These are phyloP conservation scores for Lota lota DNA, from an alignment of 2,113 vertebrate genomes.

Conservation along the genomic window DNA sequence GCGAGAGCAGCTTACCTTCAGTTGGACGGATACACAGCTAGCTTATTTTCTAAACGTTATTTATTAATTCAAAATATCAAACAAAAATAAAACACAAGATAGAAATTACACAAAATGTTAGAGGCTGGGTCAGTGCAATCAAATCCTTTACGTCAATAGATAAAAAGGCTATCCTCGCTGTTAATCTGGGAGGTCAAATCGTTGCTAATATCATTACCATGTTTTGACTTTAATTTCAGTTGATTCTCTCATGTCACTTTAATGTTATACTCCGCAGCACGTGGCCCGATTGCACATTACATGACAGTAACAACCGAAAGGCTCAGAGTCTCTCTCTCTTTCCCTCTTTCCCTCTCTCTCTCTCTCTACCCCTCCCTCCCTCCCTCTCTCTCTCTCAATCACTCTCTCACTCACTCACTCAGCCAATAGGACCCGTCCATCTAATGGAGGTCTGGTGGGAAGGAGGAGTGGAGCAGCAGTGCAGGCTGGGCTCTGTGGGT, in stretches of 20 bases:
- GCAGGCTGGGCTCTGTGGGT: conserved; percentile 37
- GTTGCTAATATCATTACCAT: neutral
- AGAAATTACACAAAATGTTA: too few species aligned
- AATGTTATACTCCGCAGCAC: neutral
- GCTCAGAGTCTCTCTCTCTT: neutral
- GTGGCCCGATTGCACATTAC: conserved; percentile 4
- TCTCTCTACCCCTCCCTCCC: neutral
- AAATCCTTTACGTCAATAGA: neutral
- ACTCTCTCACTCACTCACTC: neutral
- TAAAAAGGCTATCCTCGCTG: neutral
- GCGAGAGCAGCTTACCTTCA: conserved; percentile 22
- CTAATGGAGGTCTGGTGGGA: conserved; percentile 12
- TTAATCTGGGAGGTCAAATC: conserved; percentile 8
- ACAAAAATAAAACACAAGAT: neutral
- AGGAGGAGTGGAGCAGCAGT: conserved; percentile 2
- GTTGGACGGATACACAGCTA: neutral
- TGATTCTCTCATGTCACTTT: conserved; percentile 9
- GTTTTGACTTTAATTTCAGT: conserved; percentile 12
- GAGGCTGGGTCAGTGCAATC: neutral
- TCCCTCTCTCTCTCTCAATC: neutral
- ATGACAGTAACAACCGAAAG: conserved; percentile 35
- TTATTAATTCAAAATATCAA: conserved; percentile 9
- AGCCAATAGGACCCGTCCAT: conserved; percentile 25
- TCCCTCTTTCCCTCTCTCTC: too few species aligned
- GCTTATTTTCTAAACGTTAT: conserved; percentile 1